These are phyloP conservation scores for Ophraella communa DNA, from an alignment of 2,888 invertebrate genomes.

Conservation along the genomic window DNA sequence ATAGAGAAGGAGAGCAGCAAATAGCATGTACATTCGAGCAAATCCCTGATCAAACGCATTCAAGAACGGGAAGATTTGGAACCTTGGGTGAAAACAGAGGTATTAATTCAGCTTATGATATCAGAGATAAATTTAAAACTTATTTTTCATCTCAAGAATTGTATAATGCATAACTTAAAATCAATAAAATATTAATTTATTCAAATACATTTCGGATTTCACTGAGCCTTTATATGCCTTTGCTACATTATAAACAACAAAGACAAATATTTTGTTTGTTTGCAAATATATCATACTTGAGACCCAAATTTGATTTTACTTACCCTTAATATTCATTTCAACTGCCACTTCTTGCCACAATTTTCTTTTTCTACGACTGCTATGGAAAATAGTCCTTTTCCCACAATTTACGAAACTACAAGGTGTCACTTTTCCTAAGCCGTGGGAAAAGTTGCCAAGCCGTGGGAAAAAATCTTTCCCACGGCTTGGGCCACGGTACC, in stretches of 20 bases:
- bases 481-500: too few species aligned
- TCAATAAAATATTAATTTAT: constrained; percentile 2
- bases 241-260: not conserved
- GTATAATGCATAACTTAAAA: constrained; percentile 14
- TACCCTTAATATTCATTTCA: constrained; percentile 19
- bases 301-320: constrained; percentile 13
- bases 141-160: constrained; percentile 22
- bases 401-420: too few species aligned
- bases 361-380: too few species aligned
- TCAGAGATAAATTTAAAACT: constrained; percentile 23
- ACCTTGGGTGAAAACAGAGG: constrained; percentile 24
- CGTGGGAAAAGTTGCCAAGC: too few species aligned
- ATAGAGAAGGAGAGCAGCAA: constrained; percentile 30
- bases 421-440: too few species aligned
- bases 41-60: constrained; percentile 19
- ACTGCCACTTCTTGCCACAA: constrained; percentile 22
- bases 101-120: constrained; percentile 17
- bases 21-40: constrained; percentile 13
- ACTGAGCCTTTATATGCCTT: not conserved
- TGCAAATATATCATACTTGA: too few species aligned
- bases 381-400: too few species aligned
- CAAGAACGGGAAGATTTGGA: constrained; percentile 16
- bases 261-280: not conserved
- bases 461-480: too few species aligned
- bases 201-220: not conserved